Evolutionary conservation across 1,140 invertebrate genomes (phyloP).

Genomic region (Scaptomyza montana): DNA sequence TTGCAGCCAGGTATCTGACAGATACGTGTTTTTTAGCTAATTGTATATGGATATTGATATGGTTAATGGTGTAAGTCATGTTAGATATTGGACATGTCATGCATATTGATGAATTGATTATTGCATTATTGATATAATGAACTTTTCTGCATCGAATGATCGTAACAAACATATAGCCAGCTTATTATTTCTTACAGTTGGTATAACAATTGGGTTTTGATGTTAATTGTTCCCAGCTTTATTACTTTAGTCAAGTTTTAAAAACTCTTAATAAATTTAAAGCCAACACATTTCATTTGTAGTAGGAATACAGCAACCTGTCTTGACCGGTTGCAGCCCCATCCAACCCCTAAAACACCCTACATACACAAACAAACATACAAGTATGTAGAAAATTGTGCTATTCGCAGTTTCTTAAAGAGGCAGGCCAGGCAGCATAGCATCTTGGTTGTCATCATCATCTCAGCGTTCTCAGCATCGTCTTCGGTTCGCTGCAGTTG

Average conservation of each 20-base stretch:
- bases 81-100: slow-evolving; percentile 15
- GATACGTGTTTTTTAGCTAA: slow-evolving; percentile 49
- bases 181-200: too few relatives aligned
- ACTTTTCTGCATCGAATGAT: too few relatives aligned
- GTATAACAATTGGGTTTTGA: too few relatives aligned
- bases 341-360: not conserved
- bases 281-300: not conserved
- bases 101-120: slow-evolving; percentile 3
- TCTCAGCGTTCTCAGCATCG: slow-evolving; percentile 23
- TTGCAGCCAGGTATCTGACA: slow-evolving; percentile 38
- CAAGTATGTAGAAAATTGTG: slow-evolving; percentile 4
- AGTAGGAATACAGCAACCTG: not conserved
- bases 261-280: too few relatives aligned
- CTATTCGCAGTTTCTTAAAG: slow-evolving; percentile 35
- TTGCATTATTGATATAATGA: not conserved
- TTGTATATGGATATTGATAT: slow-evolving; percentile 9
- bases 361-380: not conserved
- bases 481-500: slow-evolving; percentile 57
- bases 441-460: slow-evolving; percentile 36
- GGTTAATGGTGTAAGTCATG: slow-evolving; percentile 6
- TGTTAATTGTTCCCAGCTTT: too few relatives aligned
- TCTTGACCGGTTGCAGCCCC: not conserved
- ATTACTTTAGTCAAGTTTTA: not conserved
- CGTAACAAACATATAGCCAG: too few relatives aligned
- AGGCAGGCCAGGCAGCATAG: not conserved